phyloP scores from a whole-genome alignment of 2,113 vertebrate genomes.

The zebrafish (Danio rerio) region GRCz12tu NC_133180.1:31835501-31836000 shows the following conservation, averaged over 20 bases:
- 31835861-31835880: background rate
- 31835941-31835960: constrained; percentile 35
- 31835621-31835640: too few species aligned
- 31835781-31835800: background rate
- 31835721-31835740: constrained; percentile 53
- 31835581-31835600: too few species aligned
- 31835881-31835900: background rate
- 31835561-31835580: too few species aligned
- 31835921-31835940: background rate
- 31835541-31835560: too few species aligned
- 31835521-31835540: too few species aligned
- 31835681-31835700: too few species aligned
- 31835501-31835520: too few species aligned
- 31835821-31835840: constrained; percentile 2
- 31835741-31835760: constrained; percentile 48
- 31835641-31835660: too few species aligned
- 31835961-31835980: background rate
- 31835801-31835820: background rate
- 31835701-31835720: constrained; percentile 43
- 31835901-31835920: constrained; percentile 32
- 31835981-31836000: background rate
- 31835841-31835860: background rate
- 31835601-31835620: too few species aligned
- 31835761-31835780: constrained; percentile 20
- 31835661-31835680: too few species aligned